Conservation (phyloP, 2,113 vertebrate species). For the Cavia porcellus region DNA sequence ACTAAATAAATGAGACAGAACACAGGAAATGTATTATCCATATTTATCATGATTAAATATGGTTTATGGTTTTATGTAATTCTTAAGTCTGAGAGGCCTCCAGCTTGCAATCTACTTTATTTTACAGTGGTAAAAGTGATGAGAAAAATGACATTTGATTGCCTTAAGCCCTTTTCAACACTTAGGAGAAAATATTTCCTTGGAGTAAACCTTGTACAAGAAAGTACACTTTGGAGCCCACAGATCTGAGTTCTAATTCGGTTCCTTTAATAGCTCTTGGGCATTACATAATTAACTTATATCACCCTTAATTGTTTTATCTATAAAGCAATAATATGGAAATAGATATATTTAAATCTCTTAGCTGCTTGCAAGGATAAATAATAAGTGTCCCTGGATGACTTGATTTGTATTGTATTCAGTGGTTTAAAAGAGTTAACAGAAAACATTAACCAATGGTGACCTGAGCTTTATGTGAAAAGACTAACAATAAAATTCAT, state of each 20-base stretch:
- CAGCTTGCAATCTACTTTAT: constrained; percentile 29
- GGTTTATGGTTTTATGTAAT: constrained; percentile 32
- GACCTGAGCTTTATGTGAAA: not conserved
- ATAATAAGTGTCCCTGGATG: not conserved
- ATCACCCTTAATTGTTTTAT: constrained; percentile 14
- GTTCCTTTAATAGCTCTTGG: not conserved
- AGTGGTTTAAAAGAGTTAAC: constrained; percentile 9
- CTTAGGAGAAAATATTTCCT: not conserved
- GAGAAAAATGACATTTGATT: constrained; percentile 45
- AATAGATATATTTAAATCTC: not conserved
- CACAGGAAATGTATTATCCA: constrained; percentile 40
- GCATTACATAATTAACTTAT: constrained; percentile 53
- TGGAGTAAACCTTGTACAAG: constrained; percentile 3
- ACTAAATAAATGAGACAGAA: constrained; percentile 65
- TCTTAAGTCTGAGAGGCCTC: constrained; percentile 18
- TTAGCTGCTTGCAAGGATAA: not conserved
- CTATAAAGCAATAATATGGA: not conserved
- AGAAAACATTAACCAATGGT: not conserved
- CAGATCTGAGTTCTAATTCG: not conserved
- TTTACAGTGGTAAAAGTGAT: constrained; percentile 10
- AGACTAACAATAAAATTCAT: not conserved
- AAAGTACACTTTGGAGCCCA: not conserved
- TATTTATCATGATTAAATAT: constrained; percentile 75
- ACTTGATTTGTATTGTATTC: not conserved
- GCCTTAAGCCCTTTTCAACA: not conserved